phyloP scores from a whole-genome alignment of 2,888 invertebrate species.

The Gnatocerus cornutus region DNA sequence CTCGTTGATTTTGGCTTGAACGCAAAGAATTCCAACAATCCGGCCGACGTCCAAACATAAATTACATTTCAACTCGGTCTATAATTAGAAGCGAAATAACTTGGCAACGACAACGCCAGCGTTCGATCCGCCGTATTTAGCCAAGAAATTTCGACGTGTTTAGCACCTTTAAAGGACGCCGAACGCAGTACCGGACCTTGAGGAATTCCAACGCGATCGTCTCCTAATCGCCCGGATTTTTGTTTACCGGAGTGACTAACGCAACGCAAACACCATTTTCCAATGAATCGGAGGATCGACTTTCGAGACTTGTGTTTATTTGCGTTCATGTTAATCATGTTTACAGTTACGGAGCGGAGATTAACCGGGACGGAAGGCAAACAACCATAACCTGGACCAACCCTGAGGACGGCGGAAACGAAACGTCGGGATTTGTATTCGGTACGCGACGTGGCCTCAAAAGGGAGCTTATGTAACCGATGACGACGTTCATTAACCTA shows the following conservation, averaged over 20 bases:
- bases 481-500: slow-evolving; percentile 7
- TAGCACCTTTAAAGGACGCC: slow-evolving; percentile 45
- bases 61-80: slow-evolving; percentile 48
- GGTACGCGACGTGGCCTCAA: slow-evolving; percentile 7
- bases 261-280: slow-evolving; percentile 38
- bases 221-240: slow-evolving; percentile 17
- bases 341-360: slow-evolving; percentile 28
- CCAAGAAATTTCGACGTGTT: slow-evolving; percentile 40
- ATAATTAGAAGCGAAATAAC: slow-evolving; percentile 51
- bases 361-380: slow-evolving; percentile 5
- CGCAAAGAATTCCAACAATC: slow-evolving; percentile 46
- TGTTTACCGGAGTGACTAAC: slow-evolving; percentile 37
- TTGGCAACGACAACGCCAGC: slow-evolving; percentile 38
- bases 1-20: slow-evolving; percentile 11
- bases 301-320: slow-evolving; percentile 32
- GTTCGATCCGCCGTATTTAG: slow-evolving; percentile 39
- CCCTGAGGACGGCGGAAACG: not conserved
- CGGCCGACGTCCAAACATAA: slow-evolving; percentile 45
- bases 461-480: slow-evolving; percentile 20
- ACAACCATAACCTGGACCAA: slow-evolving; percentile 32
- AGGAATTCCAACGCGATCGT: slow-evolving; percentile 26
- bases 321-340: slow-evolving; percentile 31
- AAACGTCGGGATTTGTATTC: not conserved
- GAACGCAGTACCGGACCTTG: slow-evolving; percentile 25
- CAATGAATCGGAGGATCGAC: slow-evolving; percentile 17